Conservation (phyloP, 2,888 invertebrate species). For the Muschampia plurimacula region DNA sequence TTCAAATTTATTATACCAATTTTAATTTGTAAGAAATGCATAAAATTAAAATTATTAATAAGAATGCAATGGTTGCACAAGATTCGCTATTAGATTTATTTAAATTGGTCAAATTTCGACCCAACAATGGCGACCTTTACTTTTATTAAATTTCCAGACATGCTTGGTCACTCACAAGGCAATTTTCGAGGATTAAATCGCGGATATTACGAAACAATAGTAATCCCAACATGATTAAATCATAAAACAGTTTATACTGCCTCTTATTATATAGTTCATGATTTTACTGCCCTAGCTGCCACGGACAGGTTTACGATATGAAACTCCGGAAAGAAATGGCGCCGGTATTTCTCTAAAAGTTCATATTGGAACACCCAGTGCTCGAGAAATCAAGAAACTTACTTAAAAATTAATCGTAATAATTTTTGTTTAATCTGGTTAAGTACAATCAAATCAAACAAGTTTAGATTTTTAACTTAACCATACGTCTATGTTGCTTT, state of each 20-base stretch:
- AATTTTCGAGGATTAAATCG: background rate
- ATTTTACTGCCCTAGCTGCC: slow-evolving; percentile 62
- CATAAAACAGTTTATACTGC: slow-evolving; percentile 51
- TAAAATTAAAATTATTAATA: no score
- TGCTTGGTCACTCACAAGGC: background rate
- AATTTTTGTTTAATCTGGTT: background rate
- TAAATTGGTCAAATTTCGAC: no score
- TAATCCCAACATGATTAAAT: slow-evolving; percentile 48
- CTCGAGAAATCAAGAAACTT: slow-evolving; percentile 14
- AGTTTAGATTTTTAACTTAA: no score
- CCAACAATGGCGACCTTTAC: background rate
- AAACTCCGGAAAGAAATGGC: slow-evolving; percentile 57
- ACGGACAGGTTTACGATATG: slow-evolving; percentile 65
- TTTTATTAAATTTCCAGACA: background rate
- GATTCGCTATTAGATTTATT: no score
- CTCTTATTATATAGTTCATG: slow-evolving; percentile 60
- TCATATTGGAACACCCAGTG: slow-evolving; percentile 28
- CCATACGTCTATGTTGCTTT: no score
- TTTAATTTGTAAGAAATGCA: no score
- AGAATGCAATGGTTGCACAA: no score
- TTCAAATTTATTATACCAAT: no score
- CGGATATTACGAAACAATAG: slow-evolving; percentile 41
- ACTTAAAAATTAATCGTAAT: background rate
- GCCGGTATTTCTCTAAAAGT: slow-evolving; percentile 40
- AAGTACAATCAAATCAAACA: no score